Base-by-base conservation (phyloP, 2,797 vertebrate species). In the Valencia hispanica region DNA sequence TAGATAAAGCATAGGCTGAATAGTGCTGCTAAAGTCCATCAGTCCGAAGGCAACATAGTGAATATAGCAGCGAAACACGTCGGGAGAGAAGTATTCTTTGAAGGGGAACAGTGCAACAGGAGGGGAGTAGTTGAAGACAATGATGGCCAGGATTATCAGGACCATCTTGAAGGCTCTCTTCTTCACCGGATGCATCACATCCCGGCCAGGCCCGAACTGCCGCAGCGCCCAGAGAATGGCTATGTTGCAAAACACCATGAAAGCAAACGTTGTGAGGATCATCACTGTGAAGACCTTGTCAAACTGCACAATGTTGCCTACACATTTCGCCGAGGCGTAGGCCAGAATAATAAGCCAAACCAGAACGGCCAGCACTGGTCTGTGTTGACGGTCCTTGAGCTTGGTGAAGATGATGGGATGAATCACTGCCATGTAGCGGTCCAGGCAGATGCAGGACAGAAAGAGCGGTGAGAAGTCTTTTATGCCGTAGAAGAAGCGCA, bases 21-120 rank as follows among this genome's bases (percentile, higher is more conserved):
- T 95, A 91, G 88, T 95, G 91, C 95, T 95, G 85, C 96, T 96
- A 74, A 96, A 93, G 90, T 96, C 93, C 95, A 96, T 94, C 86
- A 96, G 82, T 51, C 94, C 92, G 4, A 95, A 96, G 0, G 94
- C 93, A 0, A 95, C 2, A 1, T 94, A 94, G 77, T 95, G 85
- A 65, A 96, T 92, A 36, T 95, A 96, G 79, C 96, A 96, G 0
- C 0, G 63, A 68, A 94, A 96, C 70, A 95, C 93, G 0, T 93
- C 81, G 0, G 57, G 41, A 17, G 92, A 84, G 77, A 94, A 96
- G 87, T 94, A 95, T 0, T 79, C 10, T 80, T 92, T 51, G 73
- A 96, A 96, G 27, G 95, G 95, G 39, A 96, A 94, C n/a, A 96
- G 89, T 0, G 93, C 94, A 0, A 95, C 94, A 0, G 93, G 91